Evolutionary conservation across 2,797 vertebrate species (phyloP).

Genomic region (Anas bernieri): DNA sequence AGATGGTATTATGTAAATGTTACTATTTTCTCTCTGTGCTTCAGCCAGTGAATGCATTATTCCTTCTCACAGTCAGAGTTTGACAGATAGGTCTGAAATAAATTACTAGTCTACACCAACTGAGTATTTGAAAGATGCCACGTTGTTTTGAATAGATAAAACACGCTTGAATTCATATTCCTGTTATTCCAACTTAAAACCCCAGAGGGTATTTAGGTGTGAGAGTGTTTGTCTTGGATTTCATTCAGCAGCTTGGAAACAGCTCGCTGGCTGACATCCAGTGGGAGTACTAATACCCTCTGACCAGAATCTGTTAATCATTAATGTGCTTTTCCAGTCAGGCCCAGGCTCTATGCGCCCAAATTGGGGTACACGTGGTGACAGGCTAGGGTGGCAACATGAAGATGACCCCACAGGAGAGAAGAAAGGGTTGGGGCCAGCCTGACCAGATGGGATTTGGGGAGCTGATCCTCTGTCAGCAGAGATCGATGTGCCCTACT

Average conservation of each 20-base stretch:
- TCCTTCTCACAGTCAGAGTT: conserved; percentile 2
- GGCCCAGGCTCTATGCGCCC: not conserved
- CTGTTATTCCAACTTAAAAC: conserved; percentile 14
- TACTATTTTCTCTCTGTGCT: conserved; percentile 2
- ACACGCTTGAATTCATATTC: conserved; percentile 10
- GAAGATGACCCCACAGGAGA: not conserved
- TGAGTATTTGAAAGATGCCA: conserved; percentile 18
- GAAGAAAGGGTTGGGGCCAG: not conserved
- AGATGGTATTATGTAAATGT: not conserved
- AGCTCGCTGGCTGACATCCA: conserved; percentile 27
- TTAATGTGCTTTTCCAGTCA: conserved; percentile 1
- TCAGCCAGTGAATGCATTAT: not conserved
- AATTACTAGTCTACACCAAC: not conserved
- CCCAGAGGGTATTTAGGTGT: conserved; percentile 35
- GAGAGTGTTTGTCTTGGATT: conserved; percentile 42
- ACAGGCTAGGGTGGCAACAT: not conserved
- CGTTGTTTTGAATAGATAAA: not conserved
- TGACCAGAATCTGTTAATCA: conserved; percentile 45
- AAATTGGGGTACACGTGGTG: rapidly evolving
- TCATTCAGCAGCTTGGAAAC: not conserved
- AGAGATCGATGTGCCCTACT: not conserved
- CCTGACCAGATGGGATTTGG: not conserved
- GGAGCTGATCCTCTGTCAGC: not conserved
- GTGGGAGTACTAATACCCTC: conserved; percentile 22
- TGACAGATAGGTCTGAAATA: conserved; percentile 21